Base-by-base conservation (phyloP, 2,888 invertebrate genomes). In the Lasius platythorax region DNA sequence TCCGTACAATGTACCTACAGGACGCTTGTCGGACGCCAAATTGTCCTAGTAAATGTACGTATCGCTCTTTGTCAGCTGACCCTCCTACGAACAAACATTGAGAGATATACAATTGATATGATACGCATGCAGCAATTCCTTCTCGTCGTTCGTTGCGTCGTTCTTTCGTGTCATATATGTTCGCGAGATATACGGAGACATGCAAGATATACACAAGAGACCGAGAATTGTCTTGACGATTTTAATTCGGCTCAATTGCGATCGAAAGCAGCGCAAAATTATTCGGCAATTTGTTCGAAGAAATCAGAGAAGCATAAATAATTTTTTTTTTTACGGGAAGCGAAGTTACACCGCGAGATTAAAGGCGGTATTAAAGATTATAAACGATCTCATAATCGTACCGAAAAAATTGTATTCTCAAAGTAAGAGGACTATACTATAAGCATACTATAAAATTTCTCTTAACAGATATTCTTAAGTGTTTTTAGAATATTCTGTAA, bases 1-100 rank as follows among this genome's bases (percentile, higher is more conserved):
- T 85, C 85, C 83, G 88, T 87, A 83, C 79, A 90, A 86, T 90
- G 90, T 91, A 91, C 91, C 89, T 91, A 91, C 89, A 86, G 85
- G 87, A 53, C 53, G 84, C 85, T 86, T 86, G 86, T 83, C 87
- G 83, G 86, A 89, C 84, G 81, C 83, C 88, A 86, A 87, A 82
- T 88, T 95, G 94, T 93, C 93, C 96, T 97, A 98, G 96, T 96
- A 98, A 97, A 98, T 98, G 96, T 98, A 98, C 95, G 98, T 98
- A 97, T 98, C 97, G 96, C 98, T 98, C 97, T 93, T 94, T 91
- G 93, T 92, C 91, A 89, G 93, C 89, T 83, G 92, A 89, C 91
- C 92, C 90, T 91, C 95, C 95, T 95, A 95, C 87, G 92, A 94
- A 94, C 92, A 94, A 90, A 93, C 91, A 92, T 86, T 87, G 81